Conservation (phyloP, 2,888 invertebrate species). For the Alloscopus bannaensis region DNA sequence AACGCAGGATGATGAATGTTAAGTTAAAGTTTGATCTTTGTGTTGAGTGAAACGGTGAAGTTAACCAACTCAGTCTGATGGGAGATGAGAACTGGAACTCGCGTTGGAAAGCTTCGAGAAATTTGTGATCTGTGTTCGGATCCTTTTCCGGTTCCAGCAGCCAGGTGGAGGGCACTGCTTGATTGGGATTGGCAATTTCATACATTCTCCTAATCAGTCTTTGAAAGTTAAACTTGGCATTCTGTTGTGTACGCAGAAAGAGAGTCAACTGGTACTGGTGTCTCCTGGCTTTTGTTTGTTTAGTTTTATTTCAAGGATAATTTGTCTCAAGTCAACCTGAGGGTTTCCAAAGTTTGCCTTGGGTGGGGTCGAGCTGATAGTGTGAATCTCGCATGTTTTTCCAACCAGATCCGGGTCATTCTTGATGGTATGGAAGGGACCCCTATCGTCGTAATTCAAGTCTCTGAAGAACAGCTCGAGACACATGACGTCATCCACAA, state of each 20-base stretch:
- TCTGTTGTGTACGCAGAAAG: too few relatives aligned
- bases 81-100: slow-evolving; percentile 12
- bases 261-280: too few relatives aligned
- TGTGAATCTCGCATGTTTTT: slow-evolving; percentile 7
- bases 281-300: too few relatives aligned
- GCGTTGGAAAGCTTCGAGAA: slow-evolving; percentile 1
- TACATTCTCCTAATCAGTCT: slow-evolving; percentile 7
- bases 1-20: background rate
- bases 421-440: background rate
- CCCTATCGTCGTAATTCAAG: background rate
- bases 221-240: slow-evolving; percentile 7
- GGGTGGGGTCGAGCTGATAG: background rate
- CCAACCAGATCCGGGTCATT: background rate
- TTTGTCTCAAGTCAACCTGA: slow-evolving; percentile 9
- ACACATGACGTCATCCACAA: slow-evolving; percentile 38
- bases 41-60: too few relatives aligned
- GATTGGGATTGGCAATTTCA: slow-evolving; percentile 18
- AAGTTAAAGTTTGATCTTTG: background rate
- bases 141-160: background rate
- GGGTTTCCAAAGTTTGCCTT: slow-evolving; percentile 23
- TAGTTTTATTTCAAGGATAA: background rate
- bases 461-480: slow-evolving; percentile 31
- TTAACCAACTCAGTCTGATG: slow-evolving; percentile 14
- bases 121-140: background rate
- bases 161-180: background rate